A percentile compares a stretch with the other conserved stretches of the same genome.
Conservation (phyloP, 2,113 vertebrate genomes). For the Calonectris borealis region DNA sequence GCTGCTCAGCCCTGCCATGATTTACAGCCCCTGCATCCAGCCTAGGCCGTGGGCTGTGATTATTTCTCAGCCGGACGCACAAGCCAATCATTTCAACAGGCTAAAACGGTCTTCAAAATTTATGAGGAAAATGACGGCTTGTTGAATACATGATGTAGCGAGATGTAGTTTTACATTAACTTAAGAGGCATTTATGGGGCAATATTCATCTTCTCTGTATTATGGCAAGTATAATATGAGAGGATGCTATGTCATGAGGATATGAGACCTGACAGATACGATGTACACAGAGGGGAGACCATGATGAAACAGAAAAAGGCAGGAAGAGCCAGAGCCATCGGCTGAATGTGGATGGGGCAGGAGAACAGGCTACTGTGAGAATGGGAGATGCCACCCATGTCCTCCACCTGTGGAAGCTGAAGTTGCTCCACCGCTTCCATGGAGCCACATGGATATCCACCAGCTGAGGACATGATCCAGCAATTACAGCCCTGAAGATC, state of each 20-base stretch:
- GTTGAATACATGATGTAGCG: conserved; percentile 71
- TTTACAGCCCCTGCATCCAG: conserved; percentile 63
- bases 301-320: neutral
- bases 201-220: conserved; percentile 66
- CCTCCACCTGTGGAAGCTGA: neutral
- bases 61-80: conserved; percentile 48
- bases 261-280: conserved; percentile 29
- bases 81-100: conserved; percentile 59
- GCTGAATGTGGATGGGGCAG: neutral
- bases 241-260: conserved; percentile 54
- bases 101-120: conserved; percentile 68
- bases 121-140: conserved; percentile 70
- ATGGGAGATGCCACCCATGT: neutral
- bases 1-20: conserved; percentile 46
- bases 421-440: neutral
- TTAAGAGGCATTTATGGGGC: conserved; percentile 75
- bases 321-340: neutral
- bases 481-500: neutral
- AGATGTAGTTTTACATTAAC: conserved; percentile 72
- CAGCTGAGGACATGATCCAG: neutral
- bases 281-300: neutral
- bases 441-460: neutral
- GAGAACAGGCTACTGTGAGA: neutral
- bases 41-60: conserved; percentile 46
- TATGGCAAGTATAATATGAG: conserved; percentile 63